Evolutionary conservation across 1,140 invertebrate species (phyloP), one percentile per base, ranked within the genome.

Genomic region (Eumeta japonica): DNA sequence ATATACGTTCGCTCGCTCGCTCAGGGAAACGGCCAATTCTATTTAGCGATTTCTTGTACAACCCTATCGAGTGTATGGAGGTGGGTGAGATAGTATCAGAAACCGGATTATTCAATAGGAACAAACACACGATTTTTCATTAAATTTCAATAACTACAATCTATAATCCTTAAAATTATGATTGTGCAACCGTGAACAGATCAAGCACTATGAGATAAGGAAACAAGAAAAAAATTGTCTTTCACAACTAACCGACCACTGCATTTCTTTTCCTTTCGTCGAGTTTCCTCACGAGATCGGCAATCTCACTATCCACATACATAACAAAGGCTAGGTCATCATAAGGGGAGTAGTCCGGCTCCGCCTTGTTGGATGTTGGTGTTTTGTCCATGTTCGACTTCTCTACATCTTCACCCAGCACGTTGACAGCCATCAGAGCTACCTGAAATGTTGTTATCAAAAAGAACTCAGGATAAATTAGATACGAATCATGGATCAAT

Each of bases 241-340:
- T 13, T 41, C 13, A 20, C 35, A 12, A 50, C 53, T 60, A 59
- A 85, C 85, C 84, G 63, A 80, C 78, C 0, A 94, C 90, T 43
- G 92, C 92, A 52, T 85, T 79, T 37, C 87, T 80, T 62, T 96
- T 96, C 56, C 90, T 92, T 9, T 82, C 76, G 62, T 96, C 92
- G 75, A 97, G 81, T 55, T 83, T 84, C 10, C 89, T 77, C n/a
- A 97, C 90, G 28, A 93, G 83, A 49, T 86, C 84, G 0, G 90
- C 90, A 3, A 95, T 87, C 48, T 94, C 92, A n/a, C 86, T 84
- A 66, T 96, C 93, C 5, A 96, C 92, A 56, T 97, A 97, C 93
- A 97, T 97, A 33, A 93, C 90, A 73, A 96, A 96, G 0, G 92
- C 88, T n/a, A 97, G 75, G 70, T 97, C 93, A 61, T 97, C 93